Evolutionary conservation across 2,888 invertebrate genomes (phyloP), one percentile per base, ranked within the genome.

Genomic region (Azorinus chamasolen): DNA sequence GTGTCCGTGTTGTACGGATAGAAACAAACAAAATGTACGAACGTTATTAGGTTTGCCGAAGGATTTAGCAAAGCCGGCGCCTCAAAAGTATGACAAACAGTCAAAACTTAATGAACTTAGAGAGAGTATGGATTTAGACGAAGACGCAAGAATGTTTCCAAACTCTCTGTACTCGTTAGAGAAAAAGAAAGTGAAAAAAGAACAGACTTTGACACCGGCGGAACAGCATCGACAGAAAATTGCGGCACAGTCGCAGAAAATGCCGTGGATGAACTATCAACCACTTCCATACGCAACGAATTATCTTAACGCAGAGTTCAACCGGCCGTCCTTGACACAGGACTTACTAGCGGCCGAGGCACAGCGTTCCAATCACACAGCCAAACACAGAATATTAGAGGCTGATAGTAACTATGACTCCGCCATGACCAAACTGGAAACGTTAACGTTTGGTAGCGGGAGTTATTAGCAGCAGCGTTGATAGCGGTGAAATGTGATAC

Each of bases 1-100:
- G 22, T 88, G 88, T 54, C 81, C 87, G 1, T 88, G 88, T 65
- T 88, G 88, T 66, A 80, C 76, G 8, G 85, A 85, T 18, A 77
- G 87, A 65, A 88, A 88, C 72, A 69, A 84, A 46, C 84, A 88
- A 63, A 88, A 84, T 65, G 77, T 87, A 6, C 51, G 83, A 48
- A 77, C 77, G 5, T 59, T 86, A 41, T 61, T 86, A 22, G 86
- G 86, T 16, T 82, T 86, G 43, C 83, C 86, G 1, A 69, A 69
- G 58, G 57, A 66, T 14, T 16, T 53, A 12, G 25, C 39, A n/a
- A 61, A 46, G 25, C 41, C 48, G 16, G 54, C 66, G 20, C 73
- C 84, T 12, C 53, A 48, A 32, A 79, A 75, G 55, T 82, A 79
- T 45, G 76, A 80, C 20, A 65, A 65, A 12, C 62, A 66, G 45